These are phyloP conservation scores for Marronus borbonicus DNA, from an alignment of 2,888 invertebrate genomes.

Conservation along the genomic window DNA sequence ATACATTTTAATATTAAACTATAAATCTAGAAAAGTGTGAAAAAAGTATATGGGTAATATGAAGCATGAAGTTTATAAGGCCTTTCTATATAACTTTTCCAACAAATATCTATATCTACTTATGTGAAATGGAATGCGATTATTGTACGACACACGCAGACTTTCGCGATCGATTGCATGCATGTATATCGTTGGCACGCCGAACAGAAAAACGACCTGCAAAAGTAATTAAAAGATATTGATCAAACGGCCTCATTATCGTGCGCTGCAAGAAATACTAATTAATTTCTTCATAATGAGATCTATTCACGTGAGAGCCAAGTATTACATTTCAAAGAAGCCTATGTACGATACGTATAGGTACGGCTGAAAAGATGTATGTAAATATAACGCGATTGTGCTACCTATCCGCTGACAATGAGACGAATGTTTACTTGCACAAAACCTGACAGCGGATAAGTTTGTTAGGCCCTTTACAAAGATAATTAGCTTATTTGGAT, in stretches of 20 bases:
- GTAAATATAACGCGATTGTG: neutral
- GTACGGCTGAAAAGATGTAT: neutral
- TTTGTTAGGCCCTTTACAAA: conserved; percentile 8
- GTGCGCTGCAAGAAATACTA: neutral
- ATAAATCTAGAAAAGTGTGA: too few relatives aligned
- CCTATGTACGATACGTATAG: neutral
- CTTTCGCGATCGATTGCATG: too few relatives aligned
- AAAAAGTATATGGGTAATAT: too few relatives aligned
- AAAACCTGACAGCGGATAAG: conserved; percentile 15
- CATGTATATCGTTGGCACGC: too few relatives aligned
- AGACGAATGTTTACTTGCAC: conserved; percentile 2
- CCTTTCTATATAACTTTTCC: too few relatives aligned
- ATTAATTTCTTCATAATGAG: conserved; percentile 13
- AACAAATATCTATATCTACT: too few relatives aligned
- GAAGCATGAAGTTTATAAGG: too few relatives aligned
- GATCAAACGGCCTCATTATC: conserved; percentile 1
- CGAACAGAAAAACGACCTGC: too few relatives aligned
- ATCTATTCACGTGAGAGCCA: conserved; percentile 8
- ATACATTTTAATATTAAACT: too few relatives aligned
- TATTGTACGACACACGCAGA: too few relatives aligned
- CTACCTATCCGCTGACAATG: conserved; percentile 4
- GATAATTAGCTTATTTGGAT: conserved; percentile 15
- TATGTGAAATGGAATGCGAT: too few relatives aligned
- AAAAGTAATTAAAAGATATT: conserved; percentile 15
- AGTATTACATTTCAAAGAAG: conserved; percentile 12